Conservation (phyloP, 2,113 vertebrate genomes). For the Pituophis catenifer region DNA sequence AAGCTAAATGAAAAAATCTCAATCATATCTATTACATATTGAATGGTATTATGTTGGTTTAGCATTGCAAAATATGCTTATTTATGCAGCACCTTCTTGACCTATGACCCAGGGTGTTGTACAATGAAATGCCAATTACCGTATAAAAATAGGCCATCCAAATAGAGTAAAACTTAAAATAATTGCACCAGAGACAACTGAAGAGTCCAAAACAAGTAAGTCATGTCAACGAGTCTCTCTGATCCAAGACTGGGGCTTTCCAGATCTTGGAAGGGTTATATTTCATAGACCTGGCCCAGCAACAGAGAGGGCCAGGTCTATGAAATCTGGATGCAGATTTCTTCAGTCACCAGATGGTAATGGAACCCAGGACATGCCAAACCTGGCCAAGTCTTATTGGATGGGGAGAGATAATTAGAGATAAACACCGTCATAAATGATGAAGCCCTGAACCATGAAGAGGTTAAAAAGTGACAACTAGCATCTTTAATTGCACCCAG, state of each 20-base stretch:
- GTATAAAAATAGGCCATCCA: background rate
- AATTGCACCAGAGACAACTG: background rate
- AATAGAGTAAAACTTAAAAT: background rate
- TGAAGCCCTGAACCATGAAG: background rate
- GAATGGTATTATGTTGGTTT: conserved; percentile 29
- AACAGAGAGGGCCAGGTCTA: background rate
- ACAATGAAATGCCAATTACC: background rate
- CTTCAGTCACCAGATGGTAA: background rate
- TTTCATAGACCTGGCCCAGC: background rate
- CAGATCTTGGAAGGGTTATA: too few species aligned
- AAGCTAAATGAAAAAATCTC: background rate
- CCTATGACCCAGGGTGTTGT: background rate
- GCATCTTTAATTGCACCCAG: background rate
- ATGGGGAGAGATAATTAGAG: background rate
- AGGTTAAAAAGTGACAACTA: background rate
- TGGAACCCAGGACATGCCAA: background rate
- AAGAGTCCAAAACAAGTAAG: background rate
- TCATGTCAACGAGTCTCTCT: too few species aligned
- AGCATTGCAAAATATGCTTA: conserved; percentile 11
- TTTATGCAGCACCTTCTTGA: background rate
- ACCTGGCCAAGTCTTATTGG: background rate
- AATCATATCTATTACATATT: conserved; percentile 4
- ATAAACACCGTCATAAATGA: background rate
- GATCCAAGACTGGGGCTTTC: too few species aligned
- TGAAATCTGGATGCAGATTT: background rate